phyloP scores from a whole-genome alignment of 2,113 vertebrate species.

The Desmodus rotundus region DNA sequence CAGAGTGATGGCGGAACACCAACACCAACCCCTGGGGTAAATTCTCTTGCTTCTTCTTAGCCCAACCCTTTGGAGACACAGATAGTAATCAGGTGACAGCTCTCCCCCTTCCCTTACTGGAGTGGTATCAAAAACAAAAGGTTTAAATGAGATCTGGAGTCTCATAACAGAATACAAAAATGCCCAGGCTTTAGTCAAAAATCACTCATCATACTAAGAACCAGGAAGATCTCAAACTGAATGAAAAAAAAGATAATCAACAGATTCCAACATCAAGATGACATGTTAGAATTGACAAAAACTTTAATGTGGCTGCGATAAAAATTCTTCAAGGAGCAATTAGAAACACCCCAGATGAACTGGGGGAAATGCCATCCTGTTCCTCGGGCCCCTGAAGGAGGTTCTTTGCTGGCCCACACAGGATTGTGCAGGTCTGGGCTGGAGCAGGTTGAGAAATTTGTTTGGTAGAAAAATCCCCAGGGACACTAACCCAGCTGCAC shows the following conservation, averaged over 20 bases:
- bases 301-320: neutral
- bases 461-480: neutral
- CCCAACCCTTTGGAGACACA: neutral
- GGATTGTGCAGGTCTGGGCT: neutral
- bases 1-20: neutral
- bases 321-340: neutral
- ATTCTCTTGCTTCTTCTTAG: neutral
- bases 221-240: neutral
- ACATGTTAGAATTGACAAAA: neutral
- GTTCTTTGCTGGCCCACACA: neutral
- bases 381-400: neutral
- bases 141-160: neutral
- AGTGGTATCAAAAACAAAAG: neutral
- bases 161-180: neutral
- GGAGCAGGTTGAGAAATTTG: neutral
- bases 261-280: neutral
- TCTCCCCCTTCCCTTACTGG: neutral
- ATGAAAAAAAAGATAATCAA: neutral
- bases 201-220: neutral
- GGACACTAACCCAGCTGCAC: neutral
- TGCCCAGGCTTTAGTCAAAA: neutral
- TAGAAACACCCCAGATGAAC: neutral
- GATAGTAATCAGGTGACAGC: neutral
- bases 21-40: neutral
- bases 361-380: neutral